Base-by-base conservation (phyloP, 2,113 vertebrate species). In the Carlito syrichta region DNA sequence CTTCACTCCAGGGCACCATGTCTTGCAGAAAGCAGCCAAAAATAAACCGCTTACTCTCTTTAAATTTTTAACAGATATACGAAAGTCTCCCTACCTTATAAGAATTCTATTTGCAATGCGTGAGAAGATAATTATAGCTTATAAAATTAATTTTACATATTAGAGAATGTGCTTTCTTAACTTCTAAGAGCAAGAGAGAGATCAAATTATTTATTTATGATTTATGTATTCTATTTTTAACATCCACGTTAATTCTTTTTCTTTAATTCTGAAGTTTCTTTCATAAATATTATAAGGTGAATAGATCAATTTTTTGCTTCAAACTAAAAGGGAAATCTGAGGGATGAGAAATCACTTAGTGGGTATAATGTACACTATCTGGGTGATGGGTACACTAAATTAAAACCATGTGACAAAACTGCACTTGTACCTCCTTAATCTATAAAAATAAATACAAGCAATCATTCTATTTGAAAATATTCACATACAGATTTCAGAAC, bases 381-480 rank as follows among this genome's bases (percentile, higher is more conserved):
- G n/a, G n/a, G n/a, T n/a, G n/a, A n/a, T n/a, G n/a, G n/a, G n/a
- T n/a, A n/a, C n/a, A n/a, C n/a, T n/a, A n/a, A n/a, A n/a, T n/a
- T n/a, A n/a, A n/a, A n/a, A n/a, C n/a, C n/a, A n/a, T n/a, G n/a
- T n/a, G n/a, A n/a, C n/a, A n/a, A n/a, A n/a, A n/a, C n/a, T n/a
- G n/a, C n/a, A n/a, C n/a, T n/a, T n/a, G n/a, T n/a, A n/a, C n/a
- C n/a, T n/a, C n/a, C n/a, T n/a, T n/a, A n/a, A n/a, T n/a, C n/a
- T n/a, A n/a, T n/a, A n/a, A n/a, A n/a, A n/a, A n/a, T n/a, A n/a
- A n/a, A n/a, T n/a, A n/a, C n/a, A n/a, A n/a, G n/a, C n/a, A n/a
- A n/a, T n/a, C 22, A 58, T 40, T 94, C 62, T 84, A 62, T 77
- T 84, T 92, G 69, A 88, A 96, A 88, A 54, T 63, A 62, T 20